Conservation (phyloP, 2,797 vertebrate genomes). For the Coregonus suidteri region DNA sequence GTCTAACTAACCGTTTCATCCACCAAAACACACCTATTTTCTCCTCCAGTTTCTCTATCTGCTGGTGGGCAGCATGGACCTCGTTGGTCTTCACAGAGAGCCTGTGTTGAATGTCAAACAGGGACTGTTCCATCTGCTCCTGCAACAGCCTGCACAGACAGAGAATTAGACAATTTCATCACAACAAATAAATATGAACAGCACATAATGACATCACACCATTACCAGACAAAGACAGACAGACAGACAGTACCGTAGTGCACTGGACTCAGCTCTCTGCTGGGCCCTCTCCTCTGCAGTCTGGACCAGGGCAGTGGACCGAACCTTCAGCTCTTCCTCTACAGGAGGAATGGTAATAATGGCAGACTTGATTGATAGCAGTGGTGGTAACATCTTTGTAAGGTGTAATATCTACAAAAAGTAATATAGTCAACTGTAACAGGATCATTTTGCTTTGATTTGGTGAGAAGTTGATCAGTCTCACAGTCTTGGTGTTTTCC, state of each 20-base stretch:
- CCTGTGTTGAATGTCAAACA: slow-evolving; percentile 84
- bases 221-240: slow-evolving; percentile 58
- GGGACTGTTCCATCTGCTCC: slow-evolving; percentile 88
- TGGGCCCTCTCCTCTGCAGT: slow-evolving; percentile 80
- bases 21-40: slow-evolving; percentile 77
- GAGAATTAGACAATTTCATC: background rate
- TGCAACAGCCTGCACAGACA: slow-evolving; percentile 81
- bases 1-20: background rate
- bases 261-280: slow-evolving; percentile 80
- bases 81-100: slow-evolving; percentile 84
- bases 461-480: slow-evolving; percentile 22
- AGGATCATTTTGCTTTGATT: background rate
- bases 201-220: background rate
- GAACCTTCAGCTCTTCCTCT: slow-evolving; percentile 83
- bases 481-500: slow-evolving; percentile 81
- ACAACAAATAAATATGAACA: slow-evolving; percentile 51
- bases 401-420: background rate
- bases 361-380: background rate
- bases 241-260: slow-evolving; percentile 76
- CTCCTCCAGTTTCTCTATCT: slow-evolving; percentile 82
- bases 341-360: slow-evolving; percentile 39
- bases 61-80: slow-evolving; percentile 80
- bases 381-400: background rate
- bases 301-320: slow-evolving; percentile 75
- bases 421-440: background rate